These are phyloP conservation scores for Siniperca chuatsi DNA, from an alignment of 2,113 vertebrate genomes.

Conservation along the genomic window DNA sequence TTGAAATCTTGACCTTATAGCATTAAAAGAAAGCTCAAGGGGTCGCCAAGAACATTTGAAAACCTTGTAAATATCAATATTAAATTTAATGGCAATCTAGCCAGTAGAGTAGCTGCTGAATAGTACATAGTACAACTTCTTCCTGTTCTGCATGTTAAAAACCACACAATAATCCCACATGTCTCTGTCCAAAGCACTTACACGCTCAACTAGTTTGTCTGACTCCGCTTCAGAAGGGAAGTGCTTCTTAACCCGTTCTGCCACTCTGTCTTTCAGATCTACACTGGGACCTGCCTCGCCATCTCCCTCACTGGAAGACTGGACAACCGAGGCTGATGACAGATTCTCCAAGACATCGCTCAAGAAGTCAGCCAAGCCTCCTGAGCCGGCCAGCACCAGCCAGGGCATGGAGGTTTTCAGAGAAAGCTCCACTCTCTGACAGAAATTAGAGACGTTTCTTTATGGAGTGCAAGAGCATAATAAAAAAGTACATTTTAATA, in stretches of 20 bases:
- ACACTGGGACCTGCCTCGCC: constrained; percentile 54
- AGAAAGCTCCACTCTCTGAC: constrained; percentile 87
- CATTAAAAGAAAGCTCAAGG: neutral
- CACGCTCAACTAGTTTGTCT: constrained; percentile 83
- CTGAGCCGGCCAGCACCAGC: constrained; percentile 89
- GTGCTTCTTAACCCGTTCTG: constrained; percentile 80
- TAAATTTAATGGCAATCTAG: neutral
- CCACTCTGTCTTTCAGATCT: constrained; percentile 74
- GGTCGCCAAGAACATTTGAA: neutral
- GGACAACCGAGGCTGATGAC: constrained; percentile 37
- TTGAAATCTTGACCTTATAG: neutral
- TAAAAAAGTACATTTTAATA: neutral
- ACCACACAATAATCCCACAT: neutral
- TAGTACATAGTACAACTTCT: neutral
- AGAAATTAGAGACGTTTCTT: neutral
- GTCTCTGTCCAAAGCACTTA: constrained; percentile 35
- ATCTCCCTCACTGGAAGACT: constrained; percentile 70
- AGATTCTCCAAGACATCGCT: constrained; percentile 85
- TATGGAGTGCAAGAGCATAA: neutral
- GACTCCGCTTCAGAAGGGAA: constrained; percentile 75
- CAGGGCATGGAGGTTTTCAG: constrained; percentile 87
- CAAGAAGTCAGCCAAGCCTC: constrained; percentile 89
- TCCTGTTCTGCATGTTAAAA: neutral
- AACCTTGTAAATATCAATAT: neutral
- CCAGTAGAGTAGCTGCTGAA: neutral